Evolutionary conservation across 1,140 invertebrate species (phyloP).

Genomic region (Bradynema listronoti): DNA sequence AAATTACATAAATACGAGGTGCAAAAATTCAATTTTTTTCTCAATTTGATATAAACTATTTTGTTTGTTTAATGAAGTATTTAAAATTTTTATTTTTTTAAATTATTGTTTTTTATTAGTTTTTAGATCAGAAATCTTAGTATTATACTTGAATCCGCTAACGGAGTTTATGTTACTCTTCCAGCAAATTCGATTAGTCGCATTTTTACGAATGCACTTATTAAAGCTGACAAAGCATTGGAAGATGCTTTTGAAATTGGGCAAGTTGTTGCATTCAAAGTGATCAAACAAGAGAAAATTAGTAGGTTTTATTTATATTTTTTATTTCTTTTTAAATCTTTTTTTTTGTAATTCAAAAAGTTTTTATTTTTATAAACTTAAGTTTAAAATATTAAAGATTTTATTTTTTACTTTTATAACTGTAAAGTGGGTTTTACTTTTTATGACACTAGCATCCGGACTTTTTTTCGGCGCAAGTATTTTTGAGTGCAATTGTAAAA

Average conservation of each 20-base stretch:
- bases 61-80: too few species aligned
- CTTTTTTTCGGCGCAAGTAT: slow-evolving; percentile 3
- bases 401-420: too few species aligned
- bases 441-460: background rate
- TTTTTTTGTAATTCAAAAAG: slow-evolving; percentile 1
- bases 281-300: slow-evolving; percentile 17
- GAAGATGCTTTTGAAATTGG: slow-evolving; percentile 48
- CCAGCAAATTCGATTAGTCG: slow-evolving; percentile 30
- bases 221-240: slow-evolving; percentile 23
- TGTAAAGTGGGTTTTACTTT: too few species aligned
- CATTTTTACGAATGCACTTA: slow-evolving; percentile 30
- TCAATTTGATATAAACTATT: too few species aligned
- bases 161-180: slow-evolving; percentile 29
- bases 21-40: too few species aligned
- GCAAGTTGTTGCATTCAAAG: slow-evolving; percentile 43
- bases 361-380: slow-evolving; percentile 16
- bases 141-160: slow-evolving; percentile 36
- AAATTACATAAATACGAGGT: too few species aligned
- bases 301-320: slow-evolving; percentile 9
- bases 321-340: background rate
- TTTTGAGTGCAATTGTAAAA: background rate
- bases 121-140: slow-evolving; percentile 39
- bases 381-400: too few species aligned
- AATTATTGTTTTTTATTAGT: slow-evolving; percentile 15
- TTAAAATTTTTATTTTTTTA: too few species aligned